phyloP scores from a whole-genome alignment of 2,113 vertebrate genomes.

The Zapus hudsonius region DNA sequence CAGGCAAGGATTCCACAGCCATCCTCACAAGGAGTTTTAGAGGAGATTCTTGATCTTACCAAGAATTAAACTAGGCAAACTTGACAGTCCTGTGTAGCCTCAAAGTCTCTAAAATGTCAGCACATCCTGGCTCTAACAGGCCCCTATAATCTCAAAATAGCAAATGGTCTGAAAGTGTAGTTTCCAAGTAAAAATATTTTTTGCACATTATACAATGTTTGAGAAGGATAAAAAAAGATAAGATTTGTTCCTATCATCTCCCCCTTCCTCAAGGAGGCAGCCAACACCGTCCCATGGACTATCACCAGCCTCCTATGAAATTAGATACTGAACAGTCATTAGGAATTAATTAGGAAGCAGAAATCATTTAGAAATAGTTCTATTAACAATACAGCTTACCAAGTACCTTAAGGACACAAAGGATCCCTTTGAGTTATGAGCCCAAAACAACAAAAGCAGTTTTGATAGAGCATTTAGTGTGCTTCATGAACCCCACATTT shows the following conservation, averaged over 20 bases:
- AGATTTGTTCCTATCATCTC: not conserved
- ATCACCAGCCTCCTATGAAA: not conserved
- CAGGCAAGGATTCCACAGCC: not conserved
- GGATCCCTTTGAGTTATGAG: constrained; percentile 6
- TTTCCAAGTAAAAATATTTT: not conserved
- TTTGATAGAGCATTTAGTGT: not conserved
- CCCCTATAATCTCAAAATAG: not conserved
- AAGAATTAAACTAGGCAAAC: not conserved
- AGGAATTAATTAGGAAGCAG: not conserved
- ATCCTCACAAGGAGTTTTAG: not conserved
- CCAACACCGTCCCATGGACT: not conserved
- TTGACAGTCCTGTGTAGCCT: not conserved
- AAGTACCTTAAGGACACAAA: not conserved
- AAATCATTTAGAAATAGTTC: not conserved
- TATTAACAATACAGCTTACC: not conserved
- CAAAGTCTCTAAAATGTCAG: not conserved
- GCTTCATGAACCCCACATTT: too few species aligned
- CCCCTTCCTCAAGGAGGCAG: not conserved
- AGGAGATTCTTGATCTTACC: not conserved
- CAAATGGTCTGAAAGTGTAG: not conserved
- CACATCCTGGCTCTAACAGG: not conserved
- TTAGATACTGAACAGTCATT: not conserved
- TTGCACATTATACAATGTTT: not conserved
- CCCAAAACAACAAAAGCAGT: not conserved
- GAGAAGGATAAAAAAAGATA: not conserved